Conservation (phyloP, 2,888 invertebrate species). For the Eupelmus urozonus region DNA sequence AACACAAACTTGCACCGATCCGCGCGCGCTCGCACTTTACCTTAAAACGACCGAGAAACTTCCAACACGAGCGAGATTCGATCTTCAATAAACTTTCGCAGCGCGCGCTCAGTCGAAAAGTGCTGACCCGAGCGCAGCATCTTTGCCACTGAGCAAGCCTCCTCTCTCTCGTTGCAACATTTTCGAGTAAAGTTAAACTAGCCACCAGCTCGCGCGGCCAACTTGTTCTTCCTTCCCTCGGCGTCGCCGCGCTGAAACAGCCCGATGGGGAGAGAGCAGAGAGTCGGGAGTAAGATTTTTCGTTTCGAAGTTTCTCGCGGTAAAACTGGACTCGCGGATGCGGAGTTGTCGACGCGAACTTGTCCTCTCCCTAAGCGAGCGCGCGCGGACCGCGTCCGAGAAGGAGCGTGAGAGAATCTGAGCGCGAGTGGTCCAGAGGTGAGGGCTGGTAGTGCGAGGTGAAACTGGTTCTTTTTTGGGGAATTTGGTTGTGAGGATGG, state of each 20-base stretch:
- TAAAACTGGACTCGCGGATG: conserved; percentile 58
- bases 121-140: conserved; percentile 71
- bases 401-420: conserved; percentile 68
- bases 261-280: background rate
- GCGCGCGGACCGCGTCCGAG: conserved; percentile 22
- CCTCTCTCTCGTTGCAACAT: conserved; percentile 61
- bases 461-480: conserved; percentile 32
- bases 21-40: no score
- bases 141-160: conserved; percentile 69
- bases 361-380: conserved; percentile 16
- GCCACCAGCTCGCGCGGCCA: no score
- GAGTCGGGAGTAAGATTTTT: conserved; percentile 35
- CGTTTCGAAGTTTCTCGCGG: conserved; percentile 32
- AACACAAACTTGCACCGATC: no score
- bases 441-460: background rate
- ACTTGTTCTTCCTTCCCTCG: conserved; percentile 44
- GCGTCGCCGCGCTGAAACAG: background rate
- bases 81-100: background rate
- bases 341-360: conserved; percentile 50
- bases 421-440: conserved; percentile 69
- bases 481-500: no score
- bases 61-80: background rate
- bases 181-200: conserved; percentile 25
- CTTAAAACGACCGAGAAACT: no score
- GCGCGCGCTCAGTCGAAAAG: conserved; percentile 58